phyloP scores from a whole-genome alignment of 2,113 vertebrate species.

The Dicaeum eximium region DNA sequence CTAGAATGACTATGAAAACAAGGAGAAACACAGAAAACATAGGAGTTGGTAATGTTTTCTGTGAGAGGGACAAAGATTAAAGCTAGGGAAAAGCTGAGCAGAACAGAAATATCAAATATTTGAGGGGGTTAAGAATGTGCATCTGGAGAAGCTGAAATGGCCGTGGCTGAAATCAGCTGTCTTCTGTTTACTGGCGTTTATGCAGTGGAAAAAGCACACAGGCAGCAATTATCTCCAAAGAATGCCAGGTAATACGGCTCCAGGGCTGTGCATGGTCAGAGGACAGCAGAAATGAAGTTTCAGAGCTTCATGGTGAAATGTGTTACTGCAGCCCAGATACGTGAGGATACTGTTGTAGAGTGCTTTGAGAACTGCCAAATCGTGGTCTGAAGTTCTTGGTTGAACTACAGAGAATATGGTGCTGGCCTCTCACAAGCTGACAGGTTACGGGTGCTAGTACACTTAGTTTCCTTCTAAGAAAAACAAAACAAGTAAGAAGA shows the following conservation, averaged over 20 bases:
- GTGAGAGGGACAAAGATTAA: neutral
- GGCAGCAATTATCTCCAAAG: neutral
- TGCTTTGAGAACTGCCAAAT: neutral
- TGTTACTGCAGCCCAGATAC: neutral
- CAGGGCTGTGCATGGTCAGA: neutral
- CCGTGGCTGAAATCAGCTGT: conserved; percentile 24
- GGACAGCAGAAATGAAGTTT: neutral
- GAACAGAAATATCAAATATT: neutral
- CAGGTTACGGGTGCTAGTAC: neutral
- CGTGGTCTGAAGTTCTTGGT: neutral
- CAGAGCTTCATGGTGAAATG: neutral
- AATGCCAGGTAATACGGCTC: neutral
- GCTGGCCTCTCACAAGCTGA: neutral
- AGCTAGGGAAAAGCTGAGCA: neutral
- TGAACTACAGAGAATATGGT: conserved; percentile 7
- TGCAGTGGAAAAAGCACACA: neutral
- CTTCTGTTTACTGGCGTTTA: neutral
- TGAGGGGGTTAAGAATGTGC: neutral
- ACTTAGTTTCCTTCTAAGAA: neutral
- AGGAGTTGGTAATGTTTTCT: neutral
- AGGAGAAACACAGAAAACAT: neutral
- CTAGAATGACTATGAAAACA: neutral
- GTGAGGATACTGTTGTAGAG: neutral
- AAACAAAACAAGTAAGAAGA: neutral
- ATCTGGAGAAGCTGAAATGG: conserved; percentile 23